Percentiles rank a stretch among this genome's conserved stretches.
These are phyloP conservation scores for Orchestes rusci DNA, from an alignment of 2,888 invertebrate genomes.

Conservation along the genomic window DNA sequence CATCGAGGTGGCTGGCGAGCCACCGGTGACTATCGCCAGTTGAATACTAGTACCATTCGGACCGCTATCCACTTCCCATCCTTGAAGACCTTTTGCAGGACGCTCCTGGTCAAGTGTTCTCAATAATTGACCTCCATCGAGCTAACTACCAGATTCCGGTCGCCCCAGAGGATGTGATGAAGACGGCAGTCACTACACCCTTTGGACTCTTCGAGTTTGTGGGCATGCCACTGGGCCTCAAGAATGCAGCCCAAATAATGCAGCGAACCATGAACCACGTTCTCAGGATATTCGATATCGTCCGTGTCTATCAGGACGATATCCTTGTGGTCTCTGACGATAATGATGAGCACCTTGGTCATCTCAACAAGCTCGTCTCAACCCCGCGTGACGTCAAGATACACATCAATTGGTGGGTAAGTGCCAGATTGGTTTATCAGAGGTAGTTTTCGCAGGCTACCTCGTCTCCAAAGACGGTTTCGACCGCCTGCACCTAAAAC, in stretches of 20 bases:
- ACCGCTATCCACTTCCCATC: constrained; percentile 32
- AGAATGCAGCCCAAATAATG: too few species aligned
- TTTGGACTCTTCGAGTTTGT: too few species aligned
- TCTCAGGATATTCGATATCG: background rate
- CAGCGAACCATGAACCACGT: too few species aligned
- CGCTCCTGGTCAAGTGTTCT: background rate
- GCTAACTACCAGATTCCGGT: too few species aligned
- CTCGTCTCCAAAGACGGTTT: background rate
- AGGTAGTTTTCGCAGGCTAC: too few species aligned
- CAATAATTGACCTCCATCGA: too few species aligned
- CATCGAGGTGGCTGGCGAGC: constrained; percentile 29
- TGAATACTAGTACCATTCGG: constrained; percentile 31
- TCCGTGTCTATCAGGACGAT: too few species aligned
- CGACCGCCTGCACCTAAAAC: background rate
- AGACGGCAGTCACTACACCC: too few species aligned
- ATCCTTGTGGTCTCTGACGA: background rate
- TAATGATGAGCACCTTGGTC: background rate
- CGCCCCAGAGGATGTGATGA: too few species aligned
- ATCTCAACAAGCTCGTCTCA: background rate
- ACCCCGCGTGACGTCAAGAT: background rate
- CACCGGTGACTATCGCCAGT: too few species aligned
- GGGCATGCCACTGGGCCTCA: too few species aligned
- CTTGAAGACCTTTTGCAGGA: constrained; percentile 32
- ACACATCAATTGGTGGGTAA: background rate
- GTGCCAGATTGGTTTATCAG: background rate